Conservation (phyloP, 1,140 invertebrate species). For the Bombus pascuorum region DNA sequence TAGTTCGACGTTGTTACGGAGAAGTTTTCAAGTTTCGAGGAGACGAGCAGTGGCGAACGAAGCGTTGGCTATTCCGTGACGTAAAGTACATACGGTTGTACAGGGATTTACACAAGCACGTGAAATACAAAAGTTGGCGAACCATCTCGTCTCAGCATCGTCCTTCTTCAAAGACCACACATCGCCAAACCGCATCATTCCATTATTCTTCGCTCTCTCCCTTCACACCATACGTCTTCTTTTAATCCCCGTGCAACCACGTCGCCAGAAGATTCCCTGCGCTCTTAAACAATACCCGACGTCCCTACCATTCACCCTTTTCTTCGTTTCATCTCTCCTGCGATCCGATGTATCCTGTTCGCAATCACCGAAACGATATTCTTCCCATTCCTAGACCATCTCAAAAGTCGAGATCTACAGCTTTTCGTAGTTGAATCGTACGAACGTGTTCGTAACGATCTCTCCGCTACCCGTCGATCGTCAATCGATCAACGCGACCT, state of each 20-base stretch:
- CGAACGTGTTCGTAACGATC: neutral
- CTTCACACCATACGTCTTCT: neutral
- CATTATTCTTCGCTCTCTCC: neutral
- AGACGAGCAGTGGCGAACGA: too few relatives aligned
- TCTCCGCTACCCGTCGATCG: neutral
- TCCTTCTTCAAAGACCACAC: neutral
- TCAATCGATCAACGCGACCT: neutral
- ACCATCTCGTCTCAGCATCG: too few relatives aligned
- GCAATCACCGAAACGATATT: neutral
- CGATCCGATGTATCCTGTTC: neutral
- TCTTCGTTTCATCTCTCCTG: neutral
- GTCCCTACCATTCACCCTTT: neutral
- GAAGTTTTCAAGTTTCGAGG: too few relatives aligned
- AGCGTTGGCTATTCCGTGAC: too few relatives aligned
- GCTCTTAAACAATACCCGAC: neutral
- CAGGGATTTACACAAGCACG: too few relatives aligned
- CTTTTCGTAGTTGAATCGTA: neutral
- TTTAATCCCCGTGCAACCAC: neutral
- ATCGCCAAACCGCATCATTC: neutral
- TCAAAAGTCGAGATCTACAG: too few relatives aligned
- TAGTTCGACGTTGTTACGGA: too few relatives aligned
- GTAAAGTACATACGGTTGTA: too few relatives aligned
- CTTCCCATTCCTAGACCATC: too few relatives aligned
- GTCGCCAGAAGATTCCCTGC: too few relatives aligned
- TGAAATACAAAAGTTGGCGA: too few relatives aligned